Percentiles rank a stretch among this genome's conserved stretches.
Evolutionary conservation across 2,113 vertebrate genomes (phyloP).

Genomic region (Cricetomys ansorgei): DNA sequence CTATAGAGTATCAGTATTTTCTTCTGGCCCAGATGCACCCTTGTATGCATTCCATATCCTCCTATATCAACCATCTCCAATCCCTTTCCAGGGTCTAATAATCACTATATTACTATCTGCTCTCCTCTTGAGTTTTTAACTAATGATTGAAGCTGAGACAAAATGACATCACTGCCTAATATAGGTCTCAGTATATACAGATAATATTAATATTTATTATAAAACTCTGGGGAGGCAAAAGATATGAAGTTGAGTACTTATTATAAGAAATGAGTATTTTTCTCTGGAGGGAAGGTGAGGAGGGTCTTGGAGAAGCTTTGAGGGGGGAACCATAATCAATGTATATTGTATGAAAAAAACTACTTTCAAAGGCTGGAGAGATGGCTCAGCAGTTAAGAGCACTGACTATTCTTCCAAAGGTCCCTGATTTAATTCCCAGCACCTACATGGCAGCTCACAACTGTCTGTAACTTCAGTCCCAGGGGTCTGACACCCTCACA

Average conservation of each 20-base stretch:
- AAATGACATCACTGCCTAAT: not conserved
- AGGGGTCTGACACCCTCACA: no score
- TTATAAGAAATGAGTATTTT: not conserved
- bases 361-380: no score
- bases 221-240: not conserved
- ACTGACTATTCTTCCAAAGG: no score
- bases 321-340: not conserved
- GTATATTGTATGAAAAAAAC: not conserved
- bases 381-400: no score
- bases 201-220: not conserved
- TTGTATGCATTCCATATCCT: not conserved
- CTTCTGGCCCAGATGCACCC: not conserved
- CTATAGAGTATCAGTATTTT: not conserved
- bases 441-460: no score
- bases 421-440: no score
- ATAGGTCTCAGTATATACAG: not conserved
- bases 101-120: not conserved
- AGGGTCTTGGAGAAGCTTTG: not conserved
- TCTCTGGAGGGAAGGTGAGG: not conserved
- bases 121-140: not conserved
- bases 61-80: not conserved
- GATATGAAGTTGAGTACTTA: not conserved
- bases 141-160: not conserved
- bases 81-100: not conserved
- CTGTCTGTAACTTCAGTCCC: no score